Evolutionary conservation across 2,113 vertebrate species (phyloP), one percentile per base, ranked within the genome.

Genomic region (Pollimyrus isidori): DNA sequence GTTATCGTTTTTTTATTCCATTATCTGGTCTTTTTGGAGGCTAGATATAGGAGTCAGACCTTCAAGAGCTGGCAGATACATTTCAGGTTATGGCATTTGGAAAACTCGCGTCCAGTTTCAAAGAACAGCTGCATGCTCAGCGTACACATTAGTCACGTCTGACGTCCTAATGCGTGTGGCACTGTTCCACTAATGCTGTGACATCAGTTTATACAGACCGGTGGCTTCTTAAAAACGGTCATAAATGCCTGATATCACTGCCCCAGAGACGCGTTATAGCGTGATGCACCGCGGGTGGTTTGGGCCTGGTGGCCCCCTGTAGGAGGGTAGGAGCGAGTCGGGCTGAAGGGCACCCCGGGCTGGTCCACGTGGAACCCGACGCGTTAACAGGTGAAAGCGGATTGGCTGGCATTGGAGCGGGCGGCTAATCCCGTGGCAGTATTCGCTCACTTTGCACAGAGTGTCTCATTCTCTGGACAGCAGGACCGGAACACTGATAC

Each of bases 401-500:
- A 95, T 93, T 94, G 95, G 94, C 84, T 35, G 83, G 53, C 1
- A 48, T 5, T 48, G 86, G 65, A 45, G 80, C 80, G 65, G 53
- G 91, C 92, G 87, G 0, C 87, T 82, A 86, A 88, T 93, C 30
- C 84, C 30, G 17, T 88, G 30, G 1, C 90, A 0, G 0, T 88
- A 10, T 4, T 62, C 13, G 49, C 9, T 91, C 23, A 1, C 21
- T 73, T 88, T 42, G 90, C 91, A 90, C 93, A 89, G 86, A 90
- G 92, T 26, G 65, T 87, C 82, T 80, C 80, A 65, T 58, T 50
- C 93, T 91, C 91, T 84, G 26, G 56, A 91, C 93, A 89, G 76
- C 76, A 92, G 93, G n/a, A 94, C 93, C 17, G 65, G 50, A 88
- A 58, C 90, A 89, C 92, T 91, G 92, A 30, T 87, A 56, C 94